Evolutionary conservation across 2,113 vertebrate genomes (phyloP).

Genomic region (Tragulus kanchil): DNA sequence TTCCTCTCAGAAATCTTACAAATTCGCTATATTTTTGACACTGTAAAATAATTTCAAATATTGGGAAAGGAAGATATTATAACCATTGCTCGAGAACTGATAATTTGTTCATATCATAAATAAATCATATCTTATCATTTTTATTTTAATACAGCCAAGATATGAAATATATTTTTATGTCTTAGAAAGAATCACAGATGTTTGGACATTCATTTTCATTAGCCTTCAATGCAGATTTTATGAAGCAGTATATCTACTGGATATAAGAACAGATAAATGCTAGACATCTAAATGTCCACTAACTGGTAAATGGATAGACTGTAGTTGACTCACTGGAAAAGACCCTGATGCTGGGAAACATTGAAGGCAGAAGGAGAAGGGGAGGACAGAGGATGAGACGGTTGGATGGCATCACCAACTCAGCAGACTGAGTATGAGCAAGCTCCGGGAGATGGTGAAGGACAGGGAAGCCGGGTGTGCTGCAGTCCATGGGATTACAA

Average conservation of each 20-base stretch:
- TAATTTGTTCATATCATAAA: conserved; percentile 46
- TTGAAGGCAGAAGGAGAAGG: too few relatives aligned
- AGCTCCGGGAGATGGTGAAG: too few relatives aligned
- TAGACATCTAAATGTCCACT: background rate
- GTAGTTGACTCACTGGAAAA: too few relatives aligned
- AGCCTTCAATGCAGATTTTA: conserved; percentile 46
- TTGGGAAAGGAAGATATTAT: conserved; percentile 23
- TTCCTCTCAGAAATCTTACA: conserved; percentile 35
- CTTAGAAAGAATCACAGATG: conserved; percentile 50
- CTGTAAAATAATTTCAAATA: conserved; percentile 53
- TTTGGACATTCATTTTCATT: conserved; percentile 19
- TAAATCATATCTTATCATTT: background rate
- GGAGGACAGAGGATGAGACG: too few relatives aligned
- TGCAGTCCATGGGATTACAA: too few relatives aligned
- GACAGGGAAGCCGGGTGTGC: too few relatives aligned
- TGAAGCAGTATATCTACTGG: background rate
- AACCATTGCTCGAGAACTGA: background rate
- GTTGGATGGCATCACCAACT: too few relatives aligned
- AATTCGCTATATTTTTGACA: conserved; percentile 1
- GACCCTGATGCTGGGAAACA: too few relatives aligned
- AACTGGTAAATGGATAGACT: background rate
- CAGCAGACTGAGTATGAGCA: too few relatives aligned
- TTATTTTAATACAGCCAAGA: conserved; percentile 36
- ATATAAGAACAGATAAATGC: conserved; percentile 43
- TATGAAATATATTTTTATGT: conserved; percentile 1